Evolutionary conservation across 2,113 vertebrate species (phyloP), one percentile per base, ranked within the genome.

Genomic region (Bucco capensis): DNA sequence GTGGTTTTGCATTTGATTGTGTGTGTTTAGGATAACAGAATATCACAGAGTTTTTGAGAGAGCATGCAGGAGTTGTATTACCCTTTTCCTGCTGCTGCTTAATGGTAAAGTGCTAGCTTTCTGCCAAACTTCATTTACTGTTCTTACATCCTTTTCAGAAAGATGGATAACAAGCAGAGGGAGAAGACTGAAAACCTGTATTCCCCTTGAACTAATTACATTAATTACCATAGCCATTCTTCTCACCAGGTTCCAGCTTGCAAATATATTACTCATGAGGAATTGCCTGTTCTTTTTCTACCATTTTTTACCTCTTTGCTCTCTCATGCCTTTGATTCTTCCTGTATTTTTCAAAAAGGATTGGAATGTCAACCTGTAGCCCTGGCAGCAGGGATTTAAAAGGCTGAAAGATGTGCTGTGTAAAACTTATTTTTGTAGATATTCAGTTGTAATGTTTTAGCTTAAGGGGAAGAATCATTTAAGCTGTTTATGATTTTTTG

Each of bases 401-500:
- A 10, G 10, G 11, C 50, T 65, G 50, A 86, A 89, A 77, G 69
- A 72, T 83, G 19, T 27, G 28, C 61, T 82, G 51, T 75, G 12
- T 46, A 42, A 54, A 50, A 79, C 24, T 38, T 72, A n/a, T 0
- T 88, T 87, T 60, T 79, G 10, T 66, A 60, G 57, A 49, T 77
- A 72, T 2, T 84, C n/a, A 33, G 11, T 76, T 83, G 19, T 51
- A 75, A 60, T 75, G 54, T 51, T 70, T 66, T 17, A 78, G 54
- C 44, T 92, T 58, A 84, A 92, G 60, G 28, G n/a, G 25, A 80
- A 58, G 33, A 73, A 64, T 94, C 33, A 73, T 86, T 44, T 85
- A 88, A 86, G 57, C 44, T 75, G 54, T 92, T 88, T 56, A 79
- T 73, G 56, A 79, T 92, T 64, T 90, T 89, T 67, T 79, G 38